Percentiles rank a stretch among this genome's conserved stretches.
Conservation (phyloP, 1,140 invertebrate species). For the Drosophila ananassae region DNA sequence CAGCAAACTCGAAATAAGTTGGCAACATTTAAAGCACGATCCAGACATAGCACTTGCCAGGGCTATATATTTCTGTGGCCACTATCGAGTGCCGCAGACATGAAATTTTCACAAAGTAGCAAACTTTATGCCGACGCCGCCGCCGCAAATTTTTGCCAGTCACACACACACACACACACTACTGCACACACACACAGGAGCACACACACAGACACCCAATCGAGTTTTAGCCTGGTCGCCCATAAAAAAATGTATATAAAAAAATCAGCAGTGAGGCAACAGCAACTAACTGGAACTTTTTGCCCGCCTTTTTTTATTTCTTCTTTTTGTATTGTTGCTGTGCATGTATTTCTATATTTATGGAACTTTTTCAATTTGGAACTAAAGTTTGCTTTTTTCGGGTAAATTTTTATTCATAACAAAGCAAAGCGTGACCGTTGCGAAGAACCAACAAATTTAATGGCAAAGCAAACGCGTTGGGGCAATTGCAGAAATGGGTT, state of each 20-base stretch:
- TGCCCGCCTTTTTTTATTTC: slow-evolving; percentile 25
- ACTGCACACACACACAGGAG: neutral
- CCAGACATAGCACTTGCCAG: slow-evolving; percentile 27
- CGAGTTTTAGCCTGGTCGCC: slow-evolving; percentile 63
- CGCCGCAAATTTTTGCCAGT: slow-evolving; percentile 52
- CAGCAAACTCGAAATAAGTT: slow-evolving; percentile 62
- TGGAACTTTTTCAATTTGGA: slow-evolving; percentile 82
- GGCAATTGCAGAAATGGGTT: slow-evolving; percentile 36
- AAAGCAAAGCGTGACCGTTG: slow-evolving; percentile 68
- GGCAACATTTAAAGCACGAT: slow-evolving; percentile 67
- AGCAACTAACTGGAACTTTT: slow-evolving; percentile 65
- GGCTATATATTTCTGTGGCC: slow-evolving; percentile 72
- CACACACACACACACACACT: slow-evolving; percentile 21
- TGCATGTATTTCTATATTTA: slow-evolving; percentile 78
- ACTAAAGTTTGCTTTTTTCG: slow-evolving; percentile 75
- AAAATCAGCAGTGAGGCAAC: slow-evolving; percentile 17
- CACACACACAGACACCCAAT: slow-evolving; percentile 39
- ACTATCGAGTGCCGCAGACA: slow-evolving; percentile 78
- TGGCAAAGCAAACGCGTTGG: slow-evolving; percentile 24
- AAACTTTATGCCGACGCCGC: slow-evolving; percentile 75
- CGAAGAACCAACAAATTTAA: slow-evolving; percentile 60
- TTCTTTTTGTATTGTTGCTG: slow-evolving; percentile 1
- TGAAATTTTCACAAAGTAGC: slow-evolving; percentile 78
- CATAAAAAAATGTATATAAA: slow-evolving; percentile 31
- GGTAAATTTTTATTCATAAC: slow-evolving; percentile 78